Evolutionary conservation across 1,140 invertebrate species (phyloP), one percentile per base, ranked within the genome.

Genomic region (Zaprionus tsacasi): DNA sequence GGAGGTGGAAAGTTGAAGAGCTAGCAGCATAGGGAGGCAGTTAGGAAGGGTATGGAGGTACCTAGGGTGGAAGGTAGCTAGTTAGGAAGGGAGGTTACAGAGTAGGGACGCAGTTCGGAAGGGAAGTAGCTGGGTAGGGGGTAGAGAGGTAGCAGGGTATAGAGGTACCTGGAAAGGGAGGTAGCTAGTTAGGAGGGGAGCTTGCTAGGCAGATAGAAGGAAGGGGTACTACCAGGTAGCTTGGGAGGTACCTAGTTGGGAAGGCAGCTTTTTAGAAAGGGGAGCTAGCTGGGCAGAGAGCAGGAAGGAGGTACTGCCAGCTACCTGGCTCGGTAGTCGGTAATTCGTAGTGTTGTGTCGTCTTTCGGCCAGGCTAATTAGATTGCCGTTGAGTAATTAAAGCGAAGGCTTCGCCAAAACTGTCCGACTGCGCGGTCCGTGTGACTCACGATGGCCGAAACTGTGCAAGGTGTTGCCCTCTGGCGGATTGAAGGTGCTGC

Each of bases 371-470:
- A 63, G 58, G 76, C 83, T 88, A 79, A 88, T 87, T 88, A 88
- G 83, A 82, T 79, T 74, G 76, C 79, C 70, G 65, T 68, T 58
- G 71, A 68, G 65, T 78, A 78, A 74, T 78, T 74, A 72, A 68
- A 64, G 64, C 69, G 76, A 35, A 56, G 52, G 66, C 54, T 56
- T 52, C 13, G 0, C 21, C 21, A 21, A 21, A 21, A 40, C 38
- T 43, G 21, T 30, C 21, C 56, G 35, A 57, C 57, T 68, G n/a
- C 33, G 30, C n/a, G 15, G 56, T 27, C 40, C n/a, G 7, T 38
- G 48, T 48, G 69, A 65, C 45, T 71, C 59, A 66, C 45, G 6
- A 40, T 11, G 50, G 48, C 40, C n/a, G 21, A 45, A 64, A 59
- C 43, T 55, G 35, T 21, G 17, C 69, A 1, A 17, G 50, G 27